phyloP scores from a whole-genome alignment of 2,888 invertebrate species.

The Harpagoxenus sublaevis region DNA sequence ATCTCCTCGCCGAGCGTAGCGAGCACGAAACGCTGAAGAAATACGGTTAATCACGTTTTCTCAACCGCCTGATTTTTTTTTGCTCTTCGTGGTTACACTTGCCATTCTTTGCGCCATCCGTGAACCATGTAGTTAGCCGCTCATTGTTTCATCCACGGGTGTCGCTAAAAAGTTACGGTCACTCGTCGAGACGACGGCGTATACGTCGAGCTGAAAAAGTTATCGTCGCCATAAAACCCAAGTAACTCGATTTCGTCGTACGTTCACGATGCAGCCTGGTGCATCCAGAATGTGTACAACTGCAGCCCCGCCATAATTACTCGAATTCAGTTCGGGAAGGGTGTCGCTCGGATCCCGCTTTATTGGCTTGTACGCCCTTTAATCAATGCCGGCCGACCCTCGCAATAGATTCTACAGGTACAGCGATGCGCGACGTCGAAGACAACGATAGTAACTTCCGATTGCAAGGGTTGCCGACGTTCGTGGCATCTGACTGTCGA shows the following conservation, averaged over 20 bases:
- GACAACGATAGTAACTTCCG: conserved; percentile 47
- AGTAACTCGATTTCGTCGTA: conserved; percentile 23
- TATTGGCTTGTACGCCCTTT: conserved; percentile 76
- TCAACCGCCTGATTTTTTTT: conserved; percentile 42
- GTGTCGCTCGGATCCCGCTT: conserved; percentile 60
- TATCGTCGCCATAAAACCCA: conserved; percentile 43
- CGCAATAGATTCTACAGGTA: conserved; percentile 70
- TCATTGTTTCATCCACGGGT: conserved; percentile 43
- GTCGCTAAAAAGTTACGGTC: conserved; percentile 47
- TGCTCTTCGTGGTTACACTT: background rate
- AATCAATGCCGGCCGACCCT: conserved; percentile 73
- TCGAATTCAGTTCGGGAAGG: conserved; percentile 67
- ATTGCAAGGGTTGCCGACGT: conserved; percentile 34
- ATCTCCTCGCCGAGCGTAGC: background rate
- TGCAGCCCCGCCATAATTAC: conserved; percentile 72
- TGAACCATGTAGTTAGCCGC: conserved; percentile 41
- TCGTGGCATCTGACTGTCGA: conserved; percentile 65
- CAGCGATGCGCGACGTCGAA: conserved; percentile 55
- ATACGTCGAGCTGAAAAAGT: conserved; percentile 32
- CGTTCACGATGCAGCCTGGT: background rate
- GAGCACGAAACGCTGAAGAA: conserved; percentile 35
- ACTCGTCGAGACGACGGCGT: conserved; percentile 11
- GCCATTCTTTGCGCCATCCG: conserved; percentile 35
- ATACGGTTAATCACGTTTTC: conserved; percentile 58
- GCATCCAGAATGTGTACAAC: conserved; percentile 31